Base-by-base conservation (phyloP, 2,113 vertebrate species). In the Camelus bactrianus region DNA sequence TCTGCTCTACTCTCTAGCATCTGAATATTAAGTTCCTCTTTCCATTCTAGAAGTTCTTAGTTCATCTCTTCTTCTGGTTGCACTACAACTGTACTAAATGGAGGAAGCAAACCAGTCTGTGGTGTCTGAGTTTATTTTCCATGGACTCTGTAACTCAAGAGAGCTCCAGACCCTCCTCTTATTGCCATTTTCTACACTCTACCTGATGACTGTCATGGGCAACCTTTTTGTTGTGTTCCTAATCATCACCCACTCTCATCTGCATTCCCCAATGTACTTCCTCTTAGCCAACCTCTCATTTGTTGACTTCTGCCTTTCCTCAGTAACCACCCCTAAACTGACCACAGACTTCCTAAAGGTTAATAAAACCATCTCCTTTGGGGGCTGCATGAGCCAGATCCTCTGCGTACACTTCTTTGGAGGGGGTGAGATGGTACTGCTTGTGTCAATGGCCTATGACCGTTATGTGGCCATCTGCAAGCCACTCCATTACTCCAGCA, bases 391-490 rank as follows among this genome's bases (percentile, higher is more conserved):
- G 88, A 86, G 50, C 52, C 98, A 98, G 56, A 95, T 98, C 13
- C 87, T 98, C 9, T 96, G 87, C 58, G 92, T 97, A 4, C 97
- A 98, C 83, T 72, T 94, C 5, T 92, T 98, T 92, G 89, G 4
- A n/a, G 93, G 89, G 1, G 69, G 85, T 11, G 98, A 98, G 62
- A 96, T 98, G 84, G 92, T 97, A 2, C 90, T 98, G 19, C 96
- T 98, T 3, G 96, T 98, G 65, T 65, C 96, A 69, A 97, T 98
- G 98, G 97, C 96, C 3, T 91, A 97, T 73, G 97, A 98, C 48
- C 79, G 91, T 0, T 98, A 97, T 46, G 94, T 97, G 83, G 98
- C 97, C 69, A 97, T 98, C 72, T 98, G 98, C 42, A 97, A 96
- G 22, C 98, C 98, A 12, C 97, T 98, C 3, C 83, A 58, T 65